phyloP scores from a whole-genome alignment of 2,113 vertebrate species.

The Laterallus jamaicensis region DNA sequence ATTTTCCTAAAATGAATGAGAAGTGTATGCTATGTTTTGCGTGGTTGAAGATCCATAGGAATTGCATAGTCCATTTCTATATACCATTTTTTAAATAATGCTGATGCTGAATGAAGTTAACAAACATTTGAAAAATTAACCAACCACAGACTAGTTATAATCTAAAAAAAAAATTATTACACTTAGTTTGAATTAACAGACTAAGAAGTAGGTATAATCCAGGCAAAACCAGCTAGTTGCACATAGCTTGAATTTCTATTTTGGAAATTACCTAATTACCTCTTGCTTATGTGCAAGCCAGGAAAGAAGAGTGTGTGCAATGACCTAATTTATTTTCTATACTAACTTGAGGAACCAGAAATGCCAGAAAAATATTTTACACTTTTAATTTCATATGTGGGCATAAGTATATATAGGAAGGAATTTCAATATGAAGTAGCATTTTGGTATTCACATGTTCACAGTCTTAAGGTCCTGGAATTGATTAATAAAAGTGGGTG shows the following conservation, averaged over 20 bases:
- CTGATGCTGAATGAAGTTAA: background rate
- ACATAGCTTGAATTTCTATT: background rate
- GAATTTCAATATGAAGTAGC: background rate
- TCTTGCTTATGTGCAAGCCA: background rate
- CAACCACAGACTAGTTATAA: background rate
- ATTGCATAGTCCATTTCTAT: background rate
- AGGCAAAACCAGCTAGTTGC: background rate
- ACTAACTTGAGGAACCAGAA: background rate
- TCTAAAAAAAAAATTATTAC: background rate
- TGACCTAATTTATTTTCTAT: background rate
- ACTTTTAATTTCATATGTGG: background rate
- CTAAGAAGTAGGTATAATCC: background rate
- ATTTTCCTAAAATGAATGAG: background rate
- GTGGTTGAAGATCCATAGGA: background rate
- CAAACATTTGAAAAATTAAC: background rate
- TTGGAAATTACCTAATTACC: background rate
- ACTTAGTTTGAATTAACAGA: background rate
- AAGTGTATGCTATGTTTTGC: background rate
- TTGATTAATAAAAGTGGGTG: background rate
- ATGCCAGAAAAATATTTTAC: background rate
- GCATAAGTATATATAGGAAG: background rate
- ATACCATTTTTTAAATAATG: background rate
- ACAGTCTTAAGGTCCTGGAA: background rate
- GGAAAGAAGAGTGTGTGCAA: background rate
- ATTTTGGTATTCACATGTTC: background rate